Percentiles rank a stretch among this genome's conserved stretches.
Evolutionary conservation across 1,140 invertebrate genomes (phyloP).

Genomic region (Mizuhopecten yessoensis): DNA sequence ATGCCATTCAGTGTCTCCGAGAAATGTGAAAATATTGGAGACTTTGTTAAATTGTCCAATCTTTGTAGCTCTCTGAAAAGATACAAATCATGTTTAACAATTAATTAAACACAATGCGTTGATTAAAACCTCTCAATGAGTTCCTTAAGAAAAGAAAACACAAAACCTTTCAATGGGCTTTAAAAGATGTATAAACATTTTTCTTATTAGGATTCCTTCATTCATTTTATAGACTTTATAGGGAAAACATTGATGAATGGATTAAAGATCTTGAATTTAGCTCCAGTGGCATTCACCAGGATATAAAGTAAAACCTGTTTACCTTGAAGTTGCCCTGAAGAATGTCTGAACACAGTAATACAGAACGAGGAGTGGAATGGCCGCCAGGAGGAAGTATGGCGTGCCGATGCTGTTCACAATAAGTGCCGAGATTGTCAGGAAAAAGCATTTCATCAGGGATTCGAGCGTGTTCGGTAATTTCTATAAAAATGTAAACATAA

Average conservation of each 20-base stretch:
- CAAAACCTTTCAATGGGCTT: too few species aligned
- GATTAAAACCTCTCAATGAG: too few species aligned
- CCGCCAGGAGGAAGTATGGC: constrained; percentile 76
- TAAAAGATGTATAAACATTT: too few species aligned
- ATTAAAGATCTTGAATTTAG: too few species aligned
- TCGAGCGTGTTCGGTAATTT: constrained; percentile 73
- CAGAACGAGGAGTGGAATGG: constrained; percentile 71
- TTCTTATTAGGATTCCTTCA: too few species aligned
- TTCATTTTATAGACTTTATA: too few species aligned
- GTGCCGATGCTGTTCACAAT: constrained; percentile 74
- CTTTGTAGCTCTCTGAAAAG: constrained; percentile 87
- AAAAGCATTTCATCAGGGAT: constrained; percentile 67
- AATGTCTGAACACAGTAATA: constrained; percentile 89
- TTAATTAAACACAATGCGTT: too few species aligned
- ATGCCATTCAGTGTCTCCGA: constrained; percentile 94
- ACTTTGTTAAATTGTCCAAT: constrained; percentile 87
- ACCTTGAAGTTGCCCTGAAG: constrained; percentile 94
- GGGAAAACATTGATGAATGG: too few species aligned
- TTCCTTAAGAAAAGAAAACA: too few species aligned
- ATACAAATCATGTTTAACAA: too few species aligned
- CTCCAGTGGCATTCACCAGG: too few species aligned
- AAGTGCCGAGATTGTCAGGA: constrained; percentile 73
- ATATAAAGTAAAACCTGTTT: neutral
- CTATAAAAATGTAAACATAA: too few species aligned
- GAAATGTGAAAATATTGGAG: constrained; percentile 94